Conservation (phyloP, 2,797 vertebrate genomes). For the Varecia variegata region DNA sequence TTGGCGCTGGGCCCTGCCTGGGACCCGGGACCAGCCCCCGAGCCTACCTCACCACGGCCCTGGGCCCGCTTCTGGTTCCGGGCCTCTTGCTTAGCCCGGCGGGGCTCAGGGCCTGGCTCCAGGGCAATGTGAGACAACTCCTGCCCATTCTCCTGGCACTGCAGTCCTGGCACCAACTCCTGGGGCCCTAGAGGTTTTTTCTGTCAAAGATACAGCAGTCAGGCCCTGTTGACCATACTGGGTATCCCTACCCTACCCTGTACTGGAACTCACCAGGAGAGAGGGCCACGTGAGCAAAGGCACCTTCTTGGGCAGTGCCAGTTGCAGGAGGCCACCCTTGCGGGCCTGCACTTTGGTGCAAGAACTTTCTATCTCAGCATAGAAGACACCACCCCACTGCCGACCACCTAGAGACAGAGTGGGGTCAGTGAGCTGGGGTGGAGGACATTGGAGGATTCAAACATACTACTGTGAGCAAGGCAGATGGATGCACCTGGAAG, state of each 20-base stretch:
- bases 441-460: neutral
- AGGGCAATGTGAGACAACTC: slow-evolving; percentile 76
- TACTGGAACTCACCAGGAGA: slow-evolving; percentile 87
- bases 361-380: slow-evolving; percentile 95
- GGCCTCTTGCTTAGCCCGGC: slow-evolving; percentile 87
- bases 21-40: slow-evolving; percentile 80
- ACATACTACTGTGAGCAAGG: neutral
- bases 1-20: slow-evolving; percentile 83
- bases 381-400: slow-evolving; percentile 94
- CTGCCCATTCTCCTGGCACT: slow-evolving; percentile 87
- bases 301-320: slow-evolving; percentile 96
- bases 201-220: slow-evolving; percentile 70
- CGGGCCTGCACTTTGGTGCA: slow-evolving; percentile 94
- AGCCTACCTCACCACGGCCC: slow-evolving; percentile 82
- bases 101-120: slow-evolving; percentile 82
- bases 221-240: neutral
- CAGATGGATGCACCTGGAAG: slow-evolving; percentile 85
- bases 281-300: slow-evolving; percentile 95
- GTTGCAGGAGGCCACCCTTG: slow-evolving; percentile 92
- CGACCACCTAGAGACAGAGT: slow-evolving; percentile 87
- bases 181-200: slow-evolving; percentile 72
- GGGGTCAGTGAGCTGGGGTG: neutral
- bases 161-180: slow-evolving; percentile 66
- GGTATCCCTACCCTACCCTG: neutral
- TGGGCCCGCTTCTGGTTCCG: slow-evolving; percentile 88